Evolutionary conservation across 2,113 vertebrate genomes (phyloP).

Genomic region (Electrona antarctica): DNA sequence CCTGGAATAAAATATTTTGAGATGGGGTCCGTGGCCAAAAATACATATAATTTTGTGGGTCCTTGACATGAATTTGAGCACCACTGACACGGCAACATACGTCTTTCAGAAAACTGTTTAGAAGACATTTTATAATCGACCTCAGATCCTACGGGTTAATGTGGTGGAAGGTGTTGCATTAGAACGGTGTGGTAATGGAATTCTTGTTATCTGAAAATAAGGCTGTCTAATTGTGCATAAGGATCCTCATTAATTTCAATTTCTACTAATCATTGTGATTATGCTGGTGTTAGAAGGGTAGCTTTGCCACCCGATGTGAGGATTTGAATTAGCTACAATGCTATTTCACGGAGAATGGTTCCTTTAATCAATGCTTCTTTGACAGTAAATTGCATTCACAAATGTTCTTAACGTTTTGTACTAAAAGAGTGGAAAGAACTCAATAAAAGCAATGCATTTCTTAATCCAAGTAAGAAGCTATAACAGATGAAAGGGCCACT

Average conservation of each 20-base stretch:
- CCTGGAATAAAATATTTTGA: too few species aligned
- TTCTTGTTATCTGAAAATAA: slow-evolving; percentile 50
- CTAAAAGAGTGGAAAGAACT: slow-evolving; percentile 40
- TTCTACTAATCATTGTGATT: slow-evolving; percentile 45
- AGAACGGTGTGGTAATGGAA: slow-evolving; percentile 7
- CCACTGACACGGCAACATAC: too few species aligned
- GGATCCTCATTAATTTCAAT: slow-evolving; percentile 58
- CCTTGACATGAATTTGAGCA: too few species aligned
- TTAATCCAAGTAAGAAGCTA: slow-evolving; percentile 23
- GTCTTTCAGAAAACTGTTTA: too few species aligned
- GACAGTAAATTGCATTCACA: slow-evolving; percentile 54
- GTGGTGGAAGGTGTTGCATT: slow-evolving; percentile 16
- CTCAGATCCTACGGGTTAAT: too few species aligned
- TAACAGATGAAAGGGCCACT: slow-evolving; percentile 15
- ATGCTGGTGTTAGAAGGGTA: slow-evolving; percentile 42
- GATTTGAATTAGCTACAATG: slow-evolving; percentile 43
- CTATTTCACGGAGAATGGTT: slow-evolving; percentile 70
- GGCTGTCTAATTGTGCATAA: slow-evolving; percentile 48
- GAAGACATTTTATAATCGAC: too few species aligned
- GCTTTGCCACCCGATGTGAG: slow-evolving; percentile 44
- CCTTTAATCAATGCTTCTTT: slow-evolving; percentile 58
- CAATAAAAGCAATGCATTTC: slow-evolving; percentile 41
- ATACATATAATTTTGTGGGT: too few species aligned
- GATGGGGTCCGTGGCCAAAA: too few species aligned
- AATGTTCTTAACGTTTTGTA: slow-evolving; percentile 42